A percentile compares a stretch with the other conserved stretches of the same genome.
Evolutionary conservation across 2,113 vertebrate genomes (phyloP).

Genomic region (Amphiprion ocellaris): DNA sequence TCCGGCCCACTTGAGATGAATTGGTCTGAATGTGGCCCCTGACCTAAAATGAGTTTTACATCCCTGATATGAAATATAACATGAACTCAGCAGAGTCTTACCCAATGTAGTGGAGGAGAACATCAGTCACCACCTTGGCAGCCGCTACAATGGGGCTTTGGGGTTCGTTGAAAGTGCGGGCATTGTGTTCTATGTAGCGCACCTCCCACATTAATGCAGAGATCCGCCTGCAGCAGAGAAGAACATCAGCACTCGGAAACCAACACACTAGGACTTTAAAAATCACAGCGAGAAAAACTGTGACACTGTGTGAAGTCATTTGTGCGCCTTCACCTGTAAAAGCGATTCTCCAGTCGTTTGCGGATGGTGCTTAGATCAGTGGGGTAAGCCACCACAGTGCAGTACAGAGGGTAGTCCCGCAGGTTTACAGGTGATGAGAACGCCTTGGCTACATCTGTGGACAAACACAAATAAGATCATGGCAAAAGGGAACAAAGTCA

Average conservation of each 20-base stretch:
- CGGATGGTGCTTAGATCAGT: constrained; percentile 96
- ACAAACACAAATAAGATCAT: constrained; percentile 14
- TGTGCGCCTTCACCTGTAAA: constrained; percentile 88
- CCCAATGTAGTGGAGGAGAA: constrained; percentile 96
- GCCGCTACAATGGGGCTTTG: constrained; percentile 96
- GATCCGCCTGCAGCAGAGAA: constrained; percentile 88
- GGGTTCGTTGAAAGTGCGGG: constrained; percentile 97
- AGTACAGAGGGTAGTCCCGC: constrained; percentile 95
- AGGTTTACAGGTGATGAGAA: constrained; percentile 95
- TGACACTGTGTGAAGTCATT: background rate
- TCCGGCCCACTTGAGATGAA: too few relatives aligned
- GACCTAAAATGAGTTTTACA: too few relatives aligned
- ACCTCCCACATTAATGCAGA: constrained; percentile 99
- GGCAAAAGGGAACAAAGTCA: background rate
- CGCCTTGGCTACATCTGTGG: constrained; percentile 93
- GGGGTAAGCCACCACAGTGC: constrained; percentile 96
- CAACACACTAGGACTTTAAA: background rate
- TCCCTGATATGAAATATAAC: too few relatives aligned
- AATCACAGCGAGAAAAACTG: background rate
- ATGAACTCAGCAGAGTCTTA: constrained; percentile 64
- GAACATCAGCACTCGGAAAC: background rate
- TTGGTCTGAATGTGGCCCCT: too few relatives aligned
- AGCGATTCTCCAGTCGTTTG: constrained; percentile 94
- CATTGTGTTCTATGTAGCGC: constrained; percentile 97
- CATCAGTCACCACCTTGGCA: constrained; percentile 96